A percentile compares a stretch with the other conserved stretches of the same genome.
Conservation (phyloP, 2,113 vertebrate species). For the Neodontobutis hainanensis region DNA sequence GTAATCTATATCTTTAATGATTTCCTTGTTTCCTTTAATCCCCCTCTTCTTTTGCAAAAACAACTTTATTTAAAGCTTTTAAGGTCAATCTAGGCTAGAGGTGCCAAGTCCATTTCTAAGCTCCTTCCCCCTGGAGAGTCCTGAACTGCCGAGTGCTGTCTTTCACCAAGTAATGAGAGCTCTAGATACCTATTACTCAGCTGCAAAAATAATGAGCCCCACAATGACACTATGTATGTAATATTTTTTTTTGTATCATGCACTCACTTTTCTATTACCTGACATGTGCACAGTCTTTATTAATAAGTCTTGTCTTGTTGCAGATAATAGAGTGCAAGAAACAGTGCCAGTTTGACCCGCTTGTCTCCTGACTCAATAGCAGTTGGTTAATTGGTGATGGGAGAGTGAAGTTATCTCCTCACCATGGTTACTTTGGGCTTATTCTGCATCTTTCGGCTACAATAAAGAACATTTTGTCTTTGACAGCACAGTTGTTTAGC, state of each 20-base stretch:
- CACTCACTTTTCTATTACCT: conserved; percentile 21
- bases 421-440: conserved; percentile 44
- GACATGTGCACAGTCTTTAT: conserved; percentile 21
- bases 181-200: conserved; percentile 42
- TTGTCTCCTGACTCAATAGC: conserved; percentile 51
- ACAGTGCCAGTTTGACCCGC: conserved; percentile 45
- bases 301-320: conserved; percentile 36
- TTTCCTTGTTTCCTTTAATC: conserved; percentile 10
- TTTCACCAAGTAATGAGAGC: conserved; percentile 61
- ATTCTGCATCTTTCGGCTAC: conserved; percentile 20
- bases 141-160: conserved; percentile 29
- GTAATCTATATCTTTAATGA: conserved; percentile 10
- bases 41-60: conserved; percentile 1
- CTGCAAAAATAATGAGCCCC: conserved; percentile 52
- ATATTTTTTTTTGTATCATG: conserved; percentile 6
- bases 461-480: conserved; percentile 48
- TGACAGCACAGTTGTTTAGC: conserved; percentile 30
- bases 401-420: conserved; percentile 40
- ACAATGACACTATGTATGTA: conserved; percentile 31
- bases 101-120: conserved; percentile 26
- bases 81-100: conserved; percentile 36
- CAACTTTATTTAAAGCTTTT: conserved; percentile 41
- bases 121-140: conserved; percentile 40
- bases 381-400: conserved; percentile 56
- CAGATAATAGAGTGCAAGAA: conserved; percentile 43